Percentiles rank a stretch among this genome's conserved stretches.
Conservation (phyloP, 2,797 vertebrate species). For the Eulemur mongoz region DNA sequence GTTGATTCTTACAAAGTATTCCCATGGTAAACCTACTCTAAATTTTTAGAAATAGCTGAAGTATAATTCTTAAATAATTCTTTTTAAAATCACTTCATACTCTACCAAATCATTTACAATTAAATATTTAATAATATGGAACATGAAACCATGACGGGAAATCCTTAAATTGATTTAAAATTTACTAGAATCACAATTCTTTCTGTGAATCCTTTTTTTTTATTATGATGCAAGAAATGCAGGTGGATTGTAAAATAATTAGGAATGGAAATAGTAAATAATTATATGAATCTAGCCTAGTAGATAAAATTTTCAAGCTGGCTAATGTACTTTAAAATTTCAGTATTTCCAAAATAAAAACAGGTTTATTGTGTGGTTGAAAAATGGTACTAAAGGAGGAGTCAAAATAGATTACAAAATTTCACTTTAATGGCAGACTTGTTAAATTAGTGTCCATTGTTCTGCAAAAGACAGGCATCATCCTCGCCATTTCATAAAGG, state of each 20-base stretch:
- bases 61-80: not conserved
- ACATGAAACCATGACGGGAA: not conserved
- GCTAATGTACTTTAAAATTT: not conserved
- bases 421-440: not conserved
- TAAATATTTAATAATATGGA: not conserved
- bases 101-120: not conserved
- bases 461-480: not conserved
- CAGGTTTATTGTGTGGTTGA: not conserved
- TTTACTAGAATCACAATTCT: not conserved
- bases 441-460: not conserved
- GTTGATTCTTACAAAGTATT: not conserved
- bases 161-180: not conserved
- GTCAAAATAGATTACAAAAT: not conserved
- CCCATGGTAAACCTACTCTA: not conserved
- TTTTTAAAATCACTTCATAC: not conserved
- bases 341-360: not conserved
- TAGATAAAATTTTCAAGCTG: not conserved
- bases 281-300: not conserved
- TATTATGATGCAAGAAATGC: not conserved
- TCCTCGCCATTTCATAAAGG: fast-evolving
- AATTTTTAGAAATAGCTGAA: not conserved
- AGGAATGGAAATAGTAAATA: not conserved
- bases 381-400: not conserved
- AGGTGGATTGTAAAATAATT: not conserved
- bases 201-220: not conserved